These are phyloP conservation scores for Forbesichthys papilliferus DNA, from an alignment of 2,113 vertebrate genomes.

Conservation along the genomic window DNA sequence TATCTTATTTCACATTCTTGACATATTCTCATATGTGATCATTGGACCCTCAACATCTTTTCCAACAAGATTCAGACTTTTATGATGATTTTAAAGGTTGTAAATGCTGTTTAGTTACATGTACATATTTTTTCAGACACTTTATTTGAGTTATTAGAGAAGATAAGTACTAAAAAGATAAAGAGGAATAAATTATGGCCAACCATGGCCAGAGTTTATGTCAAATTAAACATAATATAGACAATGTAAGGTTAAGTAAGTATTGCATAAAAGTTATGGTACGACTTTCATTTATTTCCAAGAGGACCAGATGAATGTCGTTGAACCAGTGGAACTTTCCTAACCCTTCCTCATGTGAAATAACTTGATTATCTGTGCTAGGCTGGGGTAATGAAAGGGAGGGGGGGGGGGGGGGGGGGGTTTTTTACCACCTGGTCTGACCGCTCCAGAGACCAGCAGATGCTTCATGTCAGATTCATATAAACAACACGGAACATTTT, in stretches of 20 bases:
- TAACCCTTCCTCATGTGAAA: slow-evolving; percentile 13
- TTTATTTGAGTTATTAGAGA: not conserved
- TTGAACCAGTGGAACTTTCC: slow-evolving; percentile 17
- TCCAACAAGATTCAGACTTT: slow-evolving; percentile 7
- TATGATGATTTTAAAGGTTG: slow-evolving; percentile 8
- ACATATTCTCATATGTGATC: slow-evolving; percentile 1
- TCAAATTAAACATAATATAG: no score
- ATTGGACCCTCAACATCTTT: slow-evolving; percentile 1
- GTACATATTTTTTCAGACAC: slow-evolving; percentile 1
- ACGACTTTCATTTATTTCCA: not conserved
- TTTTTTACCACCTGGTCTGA: slow-evolving; percentile 40
- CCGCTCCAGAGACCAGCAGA: slow-evolving; percentile 62
- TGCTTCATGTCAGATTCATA: slow-evolving; percentile 70
- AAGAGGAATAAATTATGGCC: no score
- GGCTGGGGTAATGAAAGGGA: slow-evolving; percentile 31
- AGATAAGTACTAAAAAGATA: slow-evolving; percentile 1
- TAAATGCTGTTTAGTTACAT: not conserved
- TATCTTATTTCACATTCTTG: slow-evolving; percentile 1
- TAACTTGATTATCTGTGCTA: slow-evolving; percentile 36
- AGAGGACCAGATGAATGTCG: slow-evolving; percentile 1
- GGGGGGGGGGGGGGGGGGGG: slow-evolving; percentile 2
- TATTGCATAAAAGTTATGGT: slow-evolving; percentile 1
- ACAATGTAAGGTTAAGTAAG: not conserved
- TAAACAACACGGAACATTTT: slow-evolving; percentile 72
- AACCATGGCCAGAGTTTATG: no score